These are phyloP conservation scores for Priocnemis perturbator DNA, from an alignment of 2,888 invertebrate species.

Conservation along the genomic window DNA sequence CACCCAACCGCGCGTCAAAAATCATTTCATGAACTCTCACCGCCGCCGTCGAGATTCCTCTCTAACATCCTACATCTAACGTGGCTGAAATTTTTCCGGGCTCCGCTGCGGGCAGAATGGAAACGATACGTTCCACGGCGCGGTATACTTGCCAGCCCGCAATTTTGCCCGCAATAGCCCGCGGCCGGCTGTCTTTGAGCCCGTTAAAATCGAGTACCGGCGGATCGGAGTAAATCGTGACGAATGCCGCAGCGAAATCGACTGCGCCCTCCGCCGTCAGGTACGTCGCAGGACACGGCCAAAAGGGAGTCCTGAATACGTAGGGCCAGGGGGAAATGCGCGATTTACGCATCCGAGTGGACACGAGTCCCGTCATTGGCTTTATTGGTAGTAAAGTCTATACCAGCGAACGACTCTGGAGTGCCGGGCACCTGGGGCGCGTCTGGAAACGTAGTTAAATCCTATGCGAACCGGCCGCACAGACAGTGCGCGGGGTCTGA, in stretches of 20 bases:
- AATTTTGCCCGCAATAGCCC: too few relatives aligned
- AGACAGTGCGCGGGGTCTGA: conserved; percentile 26
- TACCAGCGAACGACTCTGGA: conserved; percentile 64
- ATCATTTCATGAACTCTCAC: too few relatives aligned
- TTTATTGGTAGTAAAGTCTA: conserved; percentile 70
- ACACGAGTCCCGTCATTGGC: conserved; percentile 68
- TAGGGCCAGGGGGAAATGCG: conserved; percentile 42
- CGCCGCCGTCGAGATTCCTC: too few relatives aligned
- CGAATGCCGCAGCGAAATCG: conserved; percentile 52
- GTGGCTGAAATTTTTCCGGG: too few relatives aligned
- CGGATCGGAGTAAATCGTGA: conserved; percentile 48
- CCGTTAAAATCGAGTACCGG: conserved; percentile 49
- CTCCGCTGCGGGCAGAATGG: too few relatives aligned
- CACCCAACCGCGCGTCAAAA: too few relatives aligned
- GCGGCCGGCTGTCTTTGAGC: conserved; percentile 44
- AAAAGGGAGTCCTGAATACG: conserved; percentile 17
- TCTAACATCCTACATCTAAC: too few relatives aligned
- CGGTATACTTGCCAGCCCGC: too few relatives aligned
- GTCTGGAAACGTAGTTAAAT: conserved; percentile 68
- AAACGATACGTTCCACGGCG: too few relatives aligned
- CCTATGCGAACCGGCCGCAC: conserved; percentile 42
- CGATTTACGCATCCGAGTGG: conserved; percentile 66
- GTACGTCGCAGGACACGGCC: conserved; percentile 34
- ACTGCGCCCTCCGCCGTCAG: not conserved
- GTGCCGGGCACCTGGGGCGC: conserved; percentile 65